A percentile compares a stretch with the other conserved stretches of the same genome.
Evolutionary conservation across 2,797 vertebrate species (phyloP).

Genomic region (Rallus crepitans): DNA sequence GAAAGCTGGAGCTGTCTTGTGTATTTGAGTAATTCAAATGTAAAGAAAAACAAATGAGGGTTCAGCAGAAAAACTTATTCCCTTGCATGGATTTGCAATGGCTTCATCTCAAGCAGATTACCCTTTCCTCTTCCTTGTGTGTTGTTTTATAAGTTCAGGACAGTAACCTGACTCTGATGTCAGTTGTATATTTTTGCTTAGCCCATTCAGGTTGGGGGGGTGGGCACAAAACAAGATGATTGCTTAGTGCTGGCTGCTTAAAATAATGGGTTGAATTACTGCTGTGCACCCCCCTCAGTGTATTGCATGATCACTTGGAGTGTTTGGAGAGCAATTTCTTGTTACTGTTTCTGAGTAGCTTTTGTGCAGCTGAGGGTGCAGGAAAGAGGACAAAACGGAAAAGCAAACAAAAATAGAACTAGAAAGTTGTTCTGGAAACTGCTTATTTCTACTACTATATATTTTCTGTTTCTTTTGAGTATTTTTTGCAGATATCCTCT

Average conservation of each 20-base stretch:
- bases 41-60: accelerated
- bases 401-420: background rate
- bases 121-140: background rate
- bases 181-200: background rate
- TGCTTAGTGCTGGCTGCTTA: background rate
- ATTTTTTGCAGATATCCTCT: background rate
- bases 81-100: background rate
- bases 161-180: background rate
- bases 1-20: background rate
- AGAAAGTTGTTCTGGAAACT: background rate
- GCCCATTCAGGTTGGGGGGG: background rate
- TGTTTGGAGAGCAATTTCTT: background rate
- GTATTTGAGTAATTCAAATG: background rate
- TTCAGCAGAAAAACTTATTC: background rate
- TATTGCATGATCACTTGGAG: background rate
- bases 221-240: background rate
- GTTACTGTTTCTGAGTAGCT: background rate
- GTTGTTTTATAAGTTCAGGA: background rate
- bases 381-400: background rate
- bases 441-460: background rate
- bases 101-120: background rate
- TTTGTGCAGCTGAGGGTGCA: background rate
- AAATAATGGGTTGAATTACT: background rate
- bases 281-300: background rate
- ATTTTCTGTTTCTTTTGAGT: background rate